Evolutionary conservation across 2,113 vertebrate genomes (phyloP), one percentile per base, ranked within the genome.

Genomic region (Tichodroma muraria): DNA sequence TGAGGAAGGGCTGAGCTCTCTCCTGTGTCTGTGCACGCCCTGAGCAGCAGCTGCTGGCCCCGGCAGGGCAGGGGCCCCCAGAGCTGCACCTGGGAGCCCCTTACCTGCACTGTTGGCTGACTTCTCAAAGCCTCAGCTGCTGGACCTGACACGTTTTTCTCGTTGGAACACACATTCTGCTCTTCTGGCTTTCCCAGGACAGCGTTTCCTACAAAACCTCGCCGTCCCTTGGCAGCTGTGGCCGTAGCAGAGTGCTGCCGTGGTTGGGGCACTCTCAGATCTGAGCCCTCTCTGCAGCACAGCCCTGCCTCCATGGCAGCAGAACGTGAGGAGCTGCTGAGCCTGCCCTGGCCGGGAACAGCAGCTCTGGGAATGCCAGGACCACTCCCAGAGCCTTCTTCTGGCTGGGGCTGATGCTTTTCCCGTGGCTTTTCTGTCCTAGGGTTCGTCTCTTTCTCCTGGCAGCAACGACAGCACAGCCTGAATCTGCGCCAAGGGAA

Each of bases 1-100:
- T 23, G 60, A n/a, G 59, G 50, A 6, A 8, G 35, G 21, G 30
- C 33, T 33, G 13, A 2, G 6, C 57, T 50, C 13, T 21, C 38
- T 45, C 9, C 9, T 2, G 3, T 45, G 47, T 30, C n/a, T 5
- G 1, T 23, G 37, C 11, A 0, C 33, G 14, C 13, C 5, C 13
- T 11, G 4, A 47, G n/a, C n/a, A n/a, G n/a, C n/a, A n/a, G n/a
- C n/a, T 7, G 5, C 37, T 25, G 59, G 70, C 19, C 13, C 2
- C 6, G 73, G 53, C 33, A 68, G 44, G 8, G 9, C 49, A 33
- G 56, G 30, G 11, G 25, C 47, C 50, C 52, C 60, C 59, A 40
- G 69, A 37, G 47, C 80, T 47, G 37, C 60, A 31, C 23, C 69
- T 42, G 28, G 42, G 49, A 42, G 13, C 37, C 23, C 33, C 3